Evolutionary conservation across 2,888 invertebrate genomes (phyloP).

Genomic region (Spilosoma lubricipeda): DNA sequence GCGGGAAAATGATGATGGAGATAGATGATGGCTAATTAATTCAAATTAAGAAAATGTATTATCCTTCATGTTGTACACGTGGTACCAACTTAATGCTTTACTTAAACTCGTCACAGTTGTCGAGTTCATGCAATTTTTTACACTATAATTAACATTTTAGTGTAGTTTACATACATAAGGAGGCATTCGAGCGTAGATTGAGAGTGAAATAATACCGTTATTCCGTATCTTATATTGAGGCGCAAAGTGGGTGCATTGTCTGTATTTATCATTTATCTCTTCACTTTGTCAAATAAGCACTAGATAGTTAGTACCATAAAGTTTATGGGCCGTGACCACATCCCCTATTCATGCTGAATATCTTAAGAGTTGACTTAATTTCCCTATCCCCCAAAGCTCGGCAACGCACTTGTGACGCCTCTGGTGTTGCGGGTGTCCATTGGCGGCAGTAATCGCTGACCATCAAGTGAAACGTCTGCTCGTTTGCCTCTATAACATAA

Average conservation of each 20-base stretch:
- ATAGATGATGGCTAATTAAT: neutral
- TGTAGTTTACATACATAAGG: neutral
- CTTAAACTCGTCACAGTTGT: neutral
- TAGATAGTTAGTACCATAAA: too few relatives aligned
- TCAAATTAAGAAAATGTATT: neutral
- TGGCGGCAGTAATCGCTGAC: too few relatives aligned
- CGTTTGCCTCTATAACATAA: too few relatives aligned
- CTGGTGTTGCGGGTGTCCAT: too few relatives aligned
- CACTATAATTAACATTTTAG: neutral
- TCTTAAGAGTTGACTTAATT: too few relatives aligned
- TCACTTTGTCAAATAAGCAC: neutral
- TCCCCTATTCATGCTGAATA: too few relatives aligned
- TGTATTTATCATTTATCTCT: neutral
- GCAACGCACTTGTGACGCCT: too few relatives aligned
- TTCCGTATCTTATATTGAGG: neutral
- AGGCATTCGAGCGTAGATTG: neutral
- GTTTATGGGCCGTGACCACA: too few relatives aligned
- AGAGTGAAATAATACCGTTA: neutral
- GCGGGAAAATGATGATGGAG: neutral
- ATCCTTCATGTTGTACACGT: neutral
- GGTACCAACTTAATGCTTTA: neutral
- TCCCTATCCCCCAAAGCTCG: too few relatives aligned
- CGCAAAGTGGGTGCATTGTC: neutral
- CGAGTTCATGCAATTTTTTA: neutral
- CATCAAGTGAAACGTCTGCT: too few relatives aligned